Conservation (phyloP, 1,140 invertebrate species). For the Drosophila hydei region DNA sequence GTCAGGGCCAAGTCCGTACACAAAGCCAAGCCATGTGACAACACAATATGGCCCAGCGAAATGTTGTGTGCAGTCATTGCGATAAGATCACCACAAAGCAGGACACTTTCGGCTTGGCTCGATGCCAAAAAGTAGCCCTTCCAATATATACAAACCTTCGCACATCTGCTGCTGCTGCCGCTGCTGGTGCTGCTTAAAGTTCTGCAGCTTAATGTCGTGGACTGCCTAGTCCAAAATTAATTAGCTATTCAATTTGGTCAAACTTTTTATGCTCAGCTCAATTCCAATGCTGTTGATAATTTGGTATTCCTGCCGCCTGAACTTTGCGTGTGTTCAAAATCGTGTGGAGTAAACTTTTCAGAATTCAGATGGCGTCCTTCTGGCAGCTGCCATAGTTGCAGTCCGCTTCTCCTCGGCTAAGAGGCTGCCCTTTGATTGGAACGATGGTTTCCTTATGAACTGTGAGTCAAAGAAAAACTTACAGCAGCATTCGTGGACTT, state of each 20-base stretch:
- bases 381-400: slow-evolving; percentile 5
- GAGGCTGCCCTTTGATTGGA: slow-evolving; percentile 39
- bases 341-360: slow-evolving; percentile 60
- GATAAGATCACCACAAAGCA: slow-evolving; percentile 75
- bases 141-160: background rate
- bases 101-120: slow-evolving; percentile 65
- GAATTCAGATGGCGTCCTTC: slow-evolving; percentile 29
- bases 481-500: slow-evolving; percentile 17
- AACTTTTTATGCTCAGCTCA: slow-evolving; percentile 39
- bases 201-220: slow-evolving; percentile 63
- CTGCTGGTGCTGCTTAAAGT: slow-evolving; percentile 28
- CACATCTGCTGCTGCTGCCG: background rate
- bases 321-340: slow-evolving; percentile 67
- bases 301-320: slow-evolving; percentile 14
- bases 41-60: slow-evolving; percentile 53
- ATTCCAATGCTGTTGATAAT: slow-evolving; percentile 43
- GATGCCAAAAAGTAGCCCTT: slow-evolving; percentile 43
- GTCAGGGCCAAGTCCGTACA: slow-evolving; percentile 46
- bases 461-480: slow-evolving; percentile 27
- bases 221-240: slow-evolving; percentile 59
- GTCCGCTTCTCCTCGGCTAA: background rate
- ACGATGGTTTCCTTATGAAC: slow-evolving; percentile 24
- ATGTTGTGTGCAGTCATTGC: slow-evolving; percentile 62
- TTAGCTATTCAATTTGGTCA: slow-evolving; percentile 70
- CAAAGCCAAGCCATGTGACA: slow-evolving; percentile 47